These are phyloP conservation scores for Andinoacara biseriatus DNA, from an alignment of 2,113 vertebrate genomes.

Conservation along the genomic window DNA sequence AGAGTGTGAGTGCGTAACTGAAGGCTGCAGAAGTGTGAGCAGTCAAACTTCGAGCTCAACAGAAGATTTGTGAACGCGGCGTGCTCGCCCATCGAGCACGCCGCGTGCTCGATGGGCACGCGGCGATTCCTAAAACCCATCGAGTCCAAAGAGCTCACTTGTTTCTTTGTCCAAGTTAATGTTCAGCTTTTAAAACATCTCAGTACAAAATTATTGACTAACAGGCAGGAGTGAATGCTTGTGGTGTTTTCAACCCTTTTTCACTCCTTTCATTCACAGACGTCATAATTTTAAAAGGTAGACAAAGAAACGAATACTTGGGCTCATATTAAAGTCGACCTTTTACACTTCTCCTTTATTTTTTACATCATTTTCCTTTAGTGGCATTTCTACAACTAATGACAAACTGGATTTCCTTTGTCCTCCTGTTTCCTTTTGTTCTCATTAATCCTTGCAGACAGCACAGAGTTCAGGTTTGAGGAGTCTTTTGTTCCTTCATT, in stretches of 20 bases:
- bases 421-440: not conserved
- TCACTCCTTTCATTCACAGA: not conserved
- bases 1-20: not conserved
- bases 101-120: too few species aligned
- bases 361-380: not conserved
- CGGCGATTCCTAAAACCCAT: too few species aligned
- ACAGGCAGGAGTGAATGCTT: not conserved
- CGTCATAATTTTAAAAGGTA: not conserved
- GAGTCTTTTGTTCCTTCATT: not conserved
- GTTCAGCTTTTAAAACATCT: not conserved
- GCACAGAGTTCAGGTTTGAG: not conserved
- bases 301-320: not conserved
- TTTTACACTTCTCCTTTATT: not conserved
- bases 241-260: not conserved
- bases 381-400: not conserved
- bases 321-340: not conserved
- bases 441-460: not conserved
- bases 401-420: not conserved
- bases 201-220: constrained; percentile 4
- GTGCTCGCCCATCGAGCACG: not conserved
- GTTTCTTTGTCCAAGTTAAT: not conserved
- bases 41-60: not conserved
- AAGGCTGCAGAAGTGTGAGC: not conserved
- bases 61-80: not conserved
- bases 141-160: not conserved